phyloP scores from a whole-genome alignment of 2,113 vertebrate species.

The Pristiophorus japonicus region DNA sequence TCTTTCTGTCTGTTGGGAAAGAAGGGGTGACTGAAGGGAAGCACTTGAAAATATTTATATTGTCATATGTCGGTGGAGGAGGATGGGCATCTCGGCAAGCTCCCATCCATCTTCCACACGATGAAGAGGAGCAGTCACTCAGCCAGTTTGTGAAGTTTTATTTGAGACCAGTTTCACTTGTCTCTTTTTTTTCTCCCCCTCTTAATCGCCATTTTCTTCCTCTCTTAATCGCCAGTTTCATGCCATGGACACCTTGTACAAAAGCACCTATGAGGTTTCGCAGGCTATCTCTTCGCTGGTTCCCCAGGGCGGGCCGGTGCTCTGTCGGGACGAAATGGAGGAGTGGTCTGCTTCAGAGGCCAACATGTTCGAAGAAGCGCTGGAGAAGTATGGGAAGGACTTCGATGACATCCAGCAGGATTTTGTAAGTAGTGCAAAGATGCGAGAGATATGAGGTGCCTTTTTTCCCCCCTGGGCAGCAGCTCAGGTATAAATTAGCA shows the following conservation, averaged over 20 bases:
- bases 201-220: constrained; percentile 43
- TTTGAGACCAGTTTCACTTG: not conserved
- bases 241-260: constrained; percentile 95
- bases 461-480: not conserved
- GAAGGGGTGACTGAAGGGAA: not conserved
- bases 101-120: no score
- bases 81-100: not conserved
- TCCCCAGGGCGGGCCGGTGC: constrained; percentile 92
- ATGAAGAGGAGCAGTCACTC: not conserved
- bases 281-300: constrained; percentile 90
- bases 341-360: constrained; percentile 98
- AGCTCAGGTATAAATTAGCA: not conserved
- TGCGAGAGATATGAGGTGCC: not conserved
- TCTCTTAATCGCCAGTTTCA: constrained; percentile 71
- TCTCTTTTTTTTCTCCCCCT: not conserved
- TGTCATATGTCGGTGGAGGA: not conserved
- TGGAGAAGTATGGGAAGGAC: constrained; percentile 97
- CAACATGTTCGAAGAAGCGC: constrained; percentile 91
- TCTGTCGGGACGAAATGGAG: constrained; percentile 97
- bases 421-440: constrained; percentile 72
- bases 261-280: constrained; percentile 85
- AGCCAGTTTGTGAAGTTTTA: not conserved
- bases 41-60: not conserved
- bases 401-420: constrained; percentile 98
- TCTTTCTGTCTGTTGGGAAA: not conserved